These are phyloP conservation scores for Muricea muricata DNA, from an alignment of 92 coral and sea anemone species.

Conservation along the genomic window DNA sequence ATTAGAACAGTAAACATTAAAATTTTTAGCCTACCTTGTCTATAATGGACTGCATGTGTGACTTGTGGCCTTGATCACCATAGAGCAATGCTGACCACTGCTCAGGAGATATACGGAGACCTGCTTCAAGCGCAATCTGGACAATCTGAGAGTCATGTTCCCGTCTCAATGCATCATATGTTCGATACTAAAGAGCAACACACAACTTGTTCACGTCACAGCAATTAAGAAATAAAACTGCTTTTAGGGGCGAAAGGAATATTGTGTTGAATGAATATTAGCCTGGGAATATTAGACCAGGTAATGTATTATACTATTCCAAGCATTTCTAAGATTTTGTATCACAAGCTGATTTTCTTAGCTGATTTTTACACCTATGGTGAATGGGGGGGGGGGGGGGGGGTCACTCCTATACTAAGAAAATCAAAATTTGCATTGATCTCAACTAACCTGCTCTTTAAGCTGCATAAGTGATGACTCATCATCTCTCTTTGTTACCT, in stretches of 20 bases:
- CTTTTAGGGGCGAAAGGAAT: too few relatives aligned
- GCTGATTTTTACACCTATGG: too few relatives aligned
- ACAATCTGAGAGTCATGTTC: constrained; percentile 57
- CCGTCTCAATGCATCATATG: constrained; percentile 52
- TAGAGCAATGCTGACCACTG: constrained; percentile 54
- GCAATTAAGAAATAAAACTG: too few relatives aligned
- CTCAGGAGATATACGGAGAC: constrained; percentile 54
- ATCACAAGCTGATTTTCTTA: too few relatives aligned
- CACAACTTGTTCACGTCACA: neutral
- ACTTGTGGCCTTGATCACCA: constrained; percentile 57
- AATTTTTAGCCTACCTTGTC: constrained; percentile 42
- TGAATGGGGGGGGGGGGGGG: too few relatives aligned
- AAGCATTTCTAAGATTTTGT: too few relatives aligned
- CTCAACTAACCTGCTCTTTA: constrained; percentile 83
- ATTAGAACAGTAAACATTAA: too few relatives aligned
- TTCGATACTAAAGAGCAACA: constrained; percentile 45
- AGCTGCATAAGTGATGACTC: constrained; percentile 99
- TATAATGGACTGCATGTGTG: constrained; percentile 56
- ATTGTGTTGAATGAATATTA: too few relatives aligned
- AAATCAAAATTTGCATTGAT: neutral
- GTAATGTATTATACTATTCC: too few relatives aligned
- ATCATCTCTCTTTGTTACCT: constrained; percentile 89
- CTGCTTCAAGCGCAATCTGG: constrained; percentile 57
- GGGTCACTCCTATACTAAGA: neutral
- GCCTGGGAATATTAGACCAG: too few relatives aligned